Evolutionary conservation across 2,888 invertebrate genomes (phyloP).

Genomic region (Trimorus sp.): DNA sequence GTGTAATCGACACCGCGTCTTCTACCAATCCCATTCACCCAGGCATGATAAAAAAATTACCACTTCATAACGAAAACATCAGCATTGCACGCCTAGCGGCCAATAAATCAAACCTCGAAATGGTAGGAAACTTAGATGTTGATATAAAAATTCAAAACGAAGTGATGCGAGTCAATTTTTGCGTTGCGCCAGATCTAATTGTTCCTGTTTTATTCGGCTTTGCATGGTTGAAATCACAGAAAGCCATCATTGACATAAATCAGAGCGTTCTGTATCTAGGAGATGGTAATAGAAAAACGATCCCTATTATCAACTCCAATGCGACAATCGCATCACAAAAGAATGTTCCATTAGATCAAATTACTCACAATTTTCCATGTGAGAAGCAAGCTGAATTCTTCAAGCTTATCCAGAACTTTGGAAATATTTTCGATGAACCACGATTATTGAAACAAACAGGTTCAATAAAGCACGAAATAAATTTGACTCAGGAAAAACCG

Average conservation of each 20-base stretch:
- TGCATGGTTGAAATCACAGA: conserved; percentile 12
- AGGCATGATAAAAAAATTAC: background rate
- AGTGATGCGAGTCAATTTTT: background rate
- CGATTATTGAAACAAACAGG: conserved; percentile 11
- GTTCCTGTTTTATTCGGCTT: conserved; percentile 18
- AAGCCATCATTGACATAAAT: conserved; percentile 8
- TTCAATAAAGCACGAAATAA: conserved; percentile 29
- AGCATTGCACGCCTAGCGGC: background rate
- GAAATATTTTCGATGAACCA: conserved; percentile 17
- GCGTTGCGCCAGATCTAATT: background rate
- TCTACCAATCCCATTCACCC: background rate
- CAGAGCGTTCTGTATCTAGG: conserved; percentile 9
- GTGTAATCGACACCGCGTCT: background rate
- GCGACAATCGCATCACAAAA: background rate
- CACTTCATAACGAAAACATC: too few relatives aligned
- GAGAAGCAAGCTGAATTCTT: background rate
- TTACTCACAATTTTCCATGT: conserved; percentile 1
- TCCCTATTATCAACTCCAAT: background rate
- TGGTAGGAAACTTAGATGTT: too few relatives aligned
- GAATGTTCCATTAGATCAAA: background rate
- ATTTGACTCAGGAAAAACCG: background rate
- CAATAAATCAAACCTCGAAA: background rate
- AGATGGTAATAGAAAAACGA: background rate
- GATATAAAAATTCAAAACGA: background rate
- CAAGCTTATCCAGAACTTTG: background rate